Evolutionary conservation across 2,888 invertebrate species (phyloP).

Genomic region (Aphrophora alni): DNA sequence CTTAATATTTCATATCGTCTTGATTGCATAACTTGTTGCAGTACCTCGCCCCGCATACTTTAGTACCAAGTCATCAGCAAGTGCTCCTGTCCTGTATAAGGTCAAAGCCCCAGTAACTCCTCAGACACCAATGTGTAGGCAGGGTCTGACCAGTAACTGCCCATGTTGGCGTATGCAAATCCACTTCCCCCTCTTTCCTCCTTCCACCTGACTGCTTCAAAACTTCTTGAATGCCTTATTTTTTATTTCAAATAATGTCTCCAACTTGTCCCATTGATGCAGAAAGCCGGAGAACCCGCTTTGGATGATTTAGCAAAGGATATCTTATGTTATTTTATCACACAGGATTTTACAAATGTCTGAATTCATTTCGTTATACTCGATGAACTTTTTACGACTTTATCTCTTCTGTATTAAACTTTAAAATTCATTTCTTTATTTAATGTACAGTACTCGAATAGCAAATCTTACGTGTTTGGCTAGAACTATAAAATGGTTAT

Average conservation of each 20-base stretch:
- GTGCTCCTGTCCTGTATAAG: not conserved
- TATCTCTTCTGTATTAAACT: too few relatives aligned
- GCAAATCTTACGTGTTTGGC: too few relatives aligned
- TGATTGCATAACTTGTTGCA: too few relatives aligned
- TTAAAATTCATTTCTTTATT: too few relatives aligned
- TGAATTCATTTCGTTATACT: not conserved
- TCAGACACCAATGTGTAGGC: constrained; percentile 2
- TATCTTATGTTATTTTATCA: not conserved
- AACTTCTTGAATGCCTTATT: not conserved
- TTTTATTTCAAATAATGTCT: not conserved
- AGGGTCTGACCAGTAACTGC: not conserved
- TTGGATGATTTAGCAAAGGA: not conserved
- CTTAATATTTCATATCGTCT: too few relatives aligned
- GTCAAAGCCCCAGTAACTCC: constrained; percentile 6
- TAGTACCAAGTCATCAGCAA: not conserved
- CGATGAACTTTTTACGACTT: too few relatives aligned
- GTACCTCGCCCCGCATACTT: too few relatives aligned
- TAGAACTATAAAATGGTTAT: too few relatives aligned
- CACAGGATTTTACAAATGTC: not conserved
- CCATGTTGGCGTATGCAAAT: constrained; percentile 9
- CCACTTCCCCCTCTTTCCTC: not conserved
- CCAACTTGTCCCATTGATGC: constrained; percentile 6
- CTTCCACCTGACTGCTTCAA: not conserved
- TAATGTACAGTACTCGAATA: too few relatives aligned
- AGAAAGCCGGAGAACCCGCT: not conserved